phyloP scores from a whole-genome alignment of 2,797 vertebrate species.

The Eulemur coronatus region DNA sequence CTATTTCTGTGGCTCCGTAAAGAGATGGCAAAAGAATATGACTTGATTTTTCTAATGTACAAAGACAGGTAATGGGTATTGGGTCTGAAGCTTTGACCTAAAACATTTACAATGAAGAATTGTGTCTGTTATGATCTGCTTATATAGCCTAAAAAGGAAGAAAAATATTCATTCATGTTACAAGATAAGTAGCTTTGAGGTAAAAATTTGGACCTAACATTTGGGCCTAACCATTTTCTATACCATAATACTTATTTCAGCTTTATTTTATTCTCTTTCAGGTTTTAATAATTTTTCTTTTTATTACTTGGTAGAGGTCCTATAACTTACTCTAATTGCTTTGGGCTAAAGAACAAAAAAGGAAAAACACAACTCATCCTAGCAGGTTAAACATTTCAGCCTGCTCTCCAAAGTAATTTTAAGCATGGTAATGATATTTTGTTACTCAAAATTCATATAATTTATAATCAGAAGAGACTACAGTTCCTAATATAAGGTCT shows the following conservation, averaged over 20 bases:
- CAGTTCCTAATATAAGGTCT: not conserved
- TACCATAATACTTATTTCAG: not conserved
- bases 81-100: not conserved
- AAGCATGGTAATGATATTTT: not conserved
- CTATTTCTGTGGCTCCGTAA: not conserved
- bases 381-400: not conserved
- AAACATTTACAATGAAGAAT: not conserved
- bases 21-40: not conserved
- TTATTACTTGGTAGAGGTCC: not conserved
- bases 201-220: not conserved
- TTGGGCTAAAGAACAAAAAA: not conserved
- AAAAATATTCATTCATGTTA: not conserved
- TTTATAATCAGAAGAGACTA: not conserved
- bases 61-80: not conserved
- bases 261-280: constrained; percentile 2
- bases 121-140: not conserved
- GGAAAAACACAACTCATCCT: not conserved
- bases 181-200: not conserved
- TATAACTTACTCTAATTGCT: not conserved
- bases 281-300: not conserved
- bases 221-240: not conserved
- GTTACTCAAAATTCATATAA: not conserved
- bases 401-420: not conserved
- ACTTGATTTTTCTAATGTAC: not conserved
- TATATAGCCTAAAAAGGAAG: not conserved